Percentiles rank a stretch among this genome's conserved stretches.
Conservation (phyloP, 2,888 invertebrate genomes). For the Stegophylla sp. region DNA sequence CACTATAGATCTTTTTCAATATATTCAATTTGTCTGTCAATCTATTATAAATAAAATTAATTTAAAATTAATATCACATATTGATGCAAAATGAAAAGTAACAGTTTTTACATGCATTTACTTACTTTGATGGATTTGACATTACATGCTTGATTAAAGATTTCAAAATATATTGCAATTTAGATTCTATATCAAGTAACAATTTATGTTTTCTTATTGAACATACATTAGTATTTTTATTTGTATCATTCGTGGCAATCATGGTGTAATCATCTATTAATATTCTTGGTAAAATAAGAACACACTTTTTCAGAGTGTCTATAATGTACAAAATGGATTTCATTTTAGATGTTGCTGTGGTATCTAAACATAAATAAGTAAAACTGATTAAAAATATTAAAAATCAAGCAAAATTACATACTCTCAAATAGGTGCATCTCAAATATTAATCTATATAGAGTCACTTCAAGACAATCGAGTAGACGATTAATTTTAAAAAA, state of each 20-base stretch:
- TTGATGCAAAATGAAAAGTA: neutral
- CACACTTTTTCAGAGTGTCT: constrained; percentile 56
- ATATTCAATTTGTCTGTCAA: neutral
- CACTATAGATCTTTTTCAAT: neutral
- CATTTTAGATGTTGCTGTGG: neutral
- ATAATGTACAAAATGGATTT: neutral
- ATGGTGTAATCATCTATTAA: constrained; percentile 60
- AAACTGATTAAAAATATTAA: neutral
- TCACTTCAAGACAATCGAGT: constrained; percentile 74
- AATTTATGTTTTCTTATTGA: constrained; percentile 64
- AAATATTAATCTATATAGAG: constrained; percentile 76
- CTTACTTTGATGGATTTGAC: constrained; percentile 8
- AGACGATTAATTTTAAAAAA: constrained; percentile 73
- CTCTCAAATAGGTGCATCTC: constrained; percentile 73
- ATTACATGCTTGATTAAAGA: constrained; percentile 71
- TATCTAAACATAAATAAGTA: neutral
- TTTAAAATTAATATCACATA: neutral
- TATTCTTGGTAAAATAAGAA: constrained; percentile 63
- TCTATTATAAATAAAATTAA: neutral
- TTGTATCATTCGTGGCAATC: too few species aligned
- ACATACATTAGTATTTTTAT: too few species aligned
- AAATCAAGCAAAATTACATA: constrained; percentile 63
- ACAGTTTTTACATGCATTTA: neutral
- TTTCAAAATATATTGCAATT: constrained; percentile 74
- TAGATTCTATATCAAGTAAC: constrained; percentile 70